Base-by-base conservation (phyloP, 1,140 invertebrate genomes). In the Paralvinella palmiformis region DNA sequence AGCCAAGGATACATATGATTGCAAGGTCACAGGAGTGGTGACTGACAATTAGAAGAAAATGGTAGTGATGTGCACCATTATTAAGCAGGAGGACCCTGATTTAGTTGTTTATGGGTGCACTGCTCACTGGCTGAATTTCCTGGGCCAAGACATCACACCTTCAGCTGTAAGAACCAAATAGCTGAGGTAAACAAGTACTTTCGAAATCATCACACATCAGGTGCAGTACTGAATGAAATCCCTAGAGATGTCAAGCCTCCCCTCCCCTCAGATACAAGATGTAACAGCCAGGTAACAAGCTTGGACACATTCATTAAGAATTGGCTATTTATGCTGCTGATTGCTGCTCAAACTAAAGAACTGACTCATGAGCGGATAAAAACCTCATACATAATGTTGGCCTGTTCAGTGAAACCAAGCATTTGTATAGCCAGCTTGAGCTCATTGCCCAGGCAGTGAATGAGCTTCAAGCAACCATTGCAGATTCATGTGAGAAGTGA, bases 171-270 rank as follows among this genome's bases (percentile, higher is more conserved):
- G 17, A 52, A 52, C 10, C 48, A 52, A 22, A 52, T 52, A n/a
- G n/a, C n/a, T n/a, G n/a, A n/a, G n/a, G n/a, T 29, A 52, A n/a
- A 52, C 24, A 52, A n/a, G 17, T 52, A 52, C 20, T 52, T 52
- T 22, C 15, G n/a, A 2, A 52, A 52, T 22, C 48, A 52, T 29
- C 17, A 20, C n/a, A 4, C 15, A 7, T n/a, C 15, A 10, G 17
- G 2, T 20, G 48, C 48, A 22, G 24, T 22, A 29, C 48, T 48
- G 45, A 48, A 48, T 6, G 45, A 48, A 22, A 48, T 48, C 0
- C 45, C 45, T 22, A 24, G 27, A 22, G 20, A n/a, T 24, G n/a
- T n/a, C 45, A 48, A 48, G 17, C 5, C 45, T 24, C 45, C 20
- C n/a, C 20, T 48, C 27, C 45, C 45, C 20, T 22, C 20, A 6